Evolutionary conservation across 2,888 invertebrate genomes (phyloP).

Genomic region (Neoitamus cyanurus): DNA sequence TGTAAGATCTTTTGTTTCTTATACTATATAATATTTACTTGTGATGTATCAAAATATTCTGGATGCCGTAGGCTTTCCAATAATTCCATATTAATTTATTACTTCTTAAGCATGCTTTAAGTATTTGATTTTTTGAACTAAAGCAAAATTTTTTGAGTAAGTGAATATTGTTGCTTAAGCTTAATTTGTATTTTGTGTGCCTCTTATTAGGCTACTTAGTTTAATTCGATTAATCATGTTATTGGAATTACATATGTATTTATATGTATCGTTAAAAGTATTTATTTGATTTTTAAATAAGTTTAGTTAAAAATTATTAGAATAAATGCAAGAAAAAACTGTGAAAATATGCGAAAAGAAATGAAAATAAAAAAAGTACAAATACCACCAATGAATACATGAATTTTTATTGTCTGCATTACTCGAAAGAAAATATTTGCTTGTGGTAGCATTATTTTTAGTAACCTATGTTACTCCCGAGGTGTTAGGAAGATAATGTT

Average conservation of each 20-base stretch:
- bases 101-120: not conserved
- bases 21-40: too few species aligned
- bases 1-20: too few species aligned
- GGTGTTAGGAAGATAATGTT: too few species aligned
- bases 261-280: not conserved
- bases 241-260: conserved; percentile 9
- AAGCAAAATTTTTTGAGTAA: not conserved
- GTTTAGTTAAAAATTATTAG: not conserved
- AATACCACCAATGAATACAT: not conserved
- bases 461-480: too few species aligned
- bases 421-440: too few species aligned
- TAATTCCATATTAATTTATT: too few species aligned
- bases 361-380: conserved; percentile 23
- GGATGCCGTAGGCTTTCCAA: too few species aligned
- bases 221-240: not conserved
- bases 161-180: not conserved
- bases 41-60: too few species aligned
- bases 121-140: not conserved
- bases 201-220: not conserved
- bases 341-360: not conserved
- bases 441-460: too few species aligned
- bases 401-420: not conserved
- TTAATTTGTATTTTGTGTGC: not conserved
- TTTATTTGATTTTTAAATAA: not conserved
- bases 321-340: not conserved